phyloP scores from a whole-genome alignment of 2,888 invertebrate species.

The Tetranychus truncatus region DNA sequence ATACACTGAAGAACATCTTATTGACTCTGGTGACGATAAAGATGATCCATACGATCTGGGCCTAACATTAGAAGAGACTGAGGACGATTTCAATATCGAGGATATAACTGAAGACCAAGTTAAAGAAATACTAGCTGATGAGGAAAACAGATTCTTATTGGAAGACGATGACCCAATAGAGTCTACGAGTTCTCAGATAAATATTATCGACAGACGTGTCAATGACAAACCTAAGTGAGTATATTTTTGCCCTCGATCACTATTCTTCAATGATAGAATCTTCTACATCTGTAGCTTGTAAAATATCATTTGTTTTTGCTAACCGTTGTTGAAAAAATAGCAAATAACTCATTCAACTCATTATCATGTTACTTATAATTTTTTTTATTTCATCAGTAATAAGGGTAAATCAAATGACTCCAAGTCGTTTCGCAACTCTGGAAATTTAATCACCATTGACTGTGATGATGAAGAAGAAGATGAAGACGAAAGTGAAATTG shows the following conservation, averaged over 20 bases:
- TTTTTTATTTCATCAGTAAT: not conserved
- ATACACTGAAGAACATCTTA: not conserved
- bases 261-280: not conserved
- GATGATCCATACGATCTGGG: not conserved
- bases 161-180: not conserved
- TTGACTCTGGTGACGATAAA: not conserved
- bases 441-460: not conserved
- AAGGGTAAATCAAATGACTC: not conserved
- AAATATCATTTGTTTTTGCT: not conserved
- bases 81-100: not conserved
- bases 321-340: not conserved
- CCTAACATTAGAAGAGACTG: not conserved
- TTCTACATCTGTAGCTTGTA: too few relatives aligned
- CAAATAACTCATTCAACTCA: too few relatives aligned
- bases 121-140: conserved; percentile 3
- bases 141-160: not conserved
- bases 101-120: conserved; percentile 7
- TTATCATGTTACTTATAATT: not conserved
- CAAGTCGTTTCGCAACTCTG: not conserved
- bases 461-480: conserved; percentile 8
- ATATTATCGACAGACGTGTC: not conserved
- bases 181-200: not conserved
- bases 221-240: not conserved
- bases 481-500: not conserved
- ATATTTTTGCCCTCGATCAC: not conserved